These are phyloP conservation scores for Tinamus major DNA, from an alignment of 2,797 vertebrate species.

Conservation along the genomic window DNA sequence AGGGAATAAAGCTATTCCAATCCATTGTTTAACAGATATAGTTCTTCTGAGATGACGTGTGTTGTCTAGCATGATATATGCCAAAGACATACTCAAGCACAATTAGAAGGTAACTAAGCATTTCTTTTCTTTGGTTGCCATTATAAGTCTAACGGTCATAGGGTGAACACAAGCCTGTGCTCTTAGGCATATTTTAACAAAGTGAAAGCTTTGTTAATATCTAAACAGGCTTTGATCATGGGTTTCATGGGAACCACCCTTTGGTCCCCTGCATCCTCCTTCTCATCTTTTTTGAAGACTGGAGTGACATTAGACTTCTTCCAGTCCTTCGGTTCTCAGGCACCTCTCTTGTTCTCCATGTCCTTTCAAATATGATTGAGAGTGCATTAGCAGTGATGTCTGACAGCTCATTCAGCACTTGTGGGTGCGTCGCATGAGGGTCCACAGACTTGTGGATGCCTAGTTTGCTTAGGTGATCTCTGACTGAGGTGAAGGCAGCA, in stretches of 20 bases:
- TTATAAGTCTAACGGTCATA: not conserved
- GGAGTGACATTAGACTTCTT: too few relatives aligned
- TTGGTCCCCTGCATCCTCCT: too few relatives aligned
- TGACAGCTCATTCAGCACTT: too few relatives aligned
- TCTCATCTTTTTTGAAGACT: too few relatives aligned
- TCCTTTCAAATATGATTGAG: too few relatives aligned
- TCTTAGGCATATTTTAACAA: not conserved
- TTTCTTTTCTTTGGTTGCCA: not conserved
- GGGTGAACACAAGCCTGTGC: not conserved
- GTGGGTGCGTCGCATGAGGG: too few relatives aligned
- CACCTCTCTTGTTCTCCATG: too few relatives aligned
- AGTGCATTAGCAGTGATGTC: too few relatives aligned
- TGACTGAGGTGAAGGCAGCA: too few relatives aligned
- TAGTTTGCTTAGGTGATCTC: too few relatives aligned
- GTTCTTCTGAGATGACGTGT: not conserved
- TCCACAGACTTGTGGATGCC: too few relatives aligned
- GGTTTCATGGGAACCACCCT: not conserved
- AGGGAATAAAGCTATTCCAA: not conserved
- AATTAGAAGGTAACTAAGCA: not conserved
- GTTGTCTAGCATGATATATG: not conserved
- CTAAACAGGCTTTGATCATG: not conserved
- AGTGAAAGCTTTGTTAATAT: rapidly evolving
- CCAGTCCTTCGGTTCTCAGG: too few relatives aligned
- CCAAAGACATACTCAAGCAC: not conserved
- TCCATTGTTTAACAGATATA: not conserved